Conservation (phyloP, 2,888 invertebrate species). For the Stenolophus ochropezus region DNA sequence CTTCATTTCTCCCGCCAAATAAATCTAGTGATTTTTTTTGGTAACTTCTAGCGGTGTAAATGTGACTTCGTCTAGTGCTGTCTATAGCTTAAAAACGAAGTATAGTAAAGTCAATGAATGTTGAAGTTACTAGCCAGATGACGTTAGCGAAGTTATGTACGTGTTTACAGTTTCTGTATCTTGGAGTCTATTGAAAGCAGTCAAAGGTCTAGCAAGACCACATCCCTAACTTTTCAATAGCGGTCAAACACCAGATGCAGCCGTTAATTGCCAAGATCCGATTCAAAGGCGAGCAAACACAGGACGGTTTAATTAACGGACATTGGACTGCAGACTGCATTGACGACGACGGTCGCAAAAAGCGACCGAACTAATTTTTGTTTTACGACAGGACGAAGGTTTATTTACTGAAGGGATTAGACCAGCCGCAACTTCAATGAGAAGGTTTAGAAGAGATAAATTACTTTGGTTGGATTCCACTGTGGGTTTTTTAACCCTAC, state of each 20-base stretch:
- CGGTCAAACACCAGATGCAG: conserved; percentile 34
- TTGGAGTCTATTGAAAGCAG: conserved; percentile 35
- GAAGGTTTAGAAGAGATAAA: conserved; percentile 44
- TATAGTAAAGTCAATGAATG: no score
- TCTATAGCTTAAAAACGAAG: no score
- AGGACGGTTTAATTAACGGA: conserved; percentile 29
- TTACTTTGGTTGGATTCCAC: conserved; percentile 35
- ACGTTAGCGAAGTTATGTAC: no score
- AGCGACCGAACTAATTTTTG: conserved; percentile 32
- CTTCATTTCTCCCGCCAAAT: no score
- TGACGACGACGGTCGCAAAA: conserved; percentile 13
- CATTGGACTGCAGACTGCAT: background rate
- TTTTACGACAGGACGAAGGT: conserved; percentile 27
- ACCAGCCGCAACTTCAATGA: conserved; percentile 19
- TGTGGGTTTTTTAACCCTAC: conserved; percentile 26
- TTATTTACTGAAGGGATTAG: conserved; percentile 34
- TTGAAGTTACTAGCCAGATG: no score
- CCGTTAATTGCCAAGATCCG: conserved; percentile 36
- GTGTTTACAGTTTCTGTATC: no score
- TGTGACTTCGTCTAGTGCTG: no score
- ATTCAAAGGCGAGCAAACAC: conserved; percentile 31
- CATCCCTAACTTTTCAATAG: conserved; percentile 36
- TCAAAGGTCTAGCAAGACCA: conserved; percentile 6
- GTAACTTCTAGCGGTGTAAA: no score
- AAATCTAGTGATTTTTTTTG: no score